phyloP scores from a whole-genome alignment of 1,140 invertebrate genomes.

The Meloidogyne chitwoodi region DNA sequence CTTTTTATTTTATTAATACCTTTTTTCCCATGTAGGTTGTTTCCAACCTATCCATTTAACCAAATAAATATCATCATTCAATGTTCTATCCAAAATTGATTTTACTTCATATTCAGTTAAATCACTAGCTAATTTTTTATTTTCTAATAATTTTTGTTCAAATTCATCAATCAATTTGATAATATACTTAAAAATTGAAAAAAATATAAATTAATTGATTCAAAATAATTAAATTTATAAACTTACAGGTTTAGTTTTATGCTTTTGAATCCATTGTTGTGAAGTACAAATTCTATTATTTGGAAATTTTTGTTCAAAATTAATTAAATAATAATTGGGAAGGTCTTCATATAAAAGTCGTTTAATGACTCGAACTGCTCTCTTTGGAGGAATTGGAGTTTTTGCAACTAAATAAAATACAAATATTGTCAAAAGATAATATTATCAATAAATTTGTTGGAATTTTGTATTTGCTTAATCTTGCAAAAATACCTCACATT shows the following conservation, averaged over 20 bases:
- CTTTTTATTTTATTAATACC: not conserved
- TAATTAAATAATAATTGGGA: not conserved
- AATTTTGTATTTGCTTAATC: no score
- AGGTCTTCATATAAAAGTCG: not conserved
- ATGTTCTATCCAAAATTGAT: slow-evolving; percentile 3
- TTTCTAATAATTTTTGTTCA: not conserved
- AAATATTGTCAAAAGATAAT: no score
- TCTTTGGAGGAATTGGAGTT: not conserved
- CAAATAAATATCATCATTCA: not conserved
- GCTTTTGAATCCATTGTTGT: not conserved
- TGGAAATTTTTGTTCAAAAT: not conserved
- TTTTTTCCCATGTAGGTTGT: slow-evolving; percentile 6
- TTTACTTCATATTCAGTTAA: slow-evolving; percentile 11
- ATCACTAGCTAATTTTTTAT: not conserved
- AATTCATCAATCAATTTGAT: not conserved
- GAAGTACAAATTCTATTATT: not conserved
- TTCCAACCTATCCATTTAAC: slow-evolving; percentile 7
- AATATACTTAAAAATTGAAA: slow-evolving; percentile 1
- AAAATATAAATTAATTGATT: no score
- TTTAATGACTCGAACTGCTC: not conserved
- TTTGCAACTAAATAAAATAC: not conserved
- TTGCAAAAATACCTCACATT: no score
- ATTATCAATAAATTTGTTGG: no score
- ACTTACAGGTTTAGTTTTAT: not conserved
- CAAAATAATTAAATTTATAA: not conserved